Evolutionary conservation across 2,797 vertebrate species (phyloP).

Genomic region (Oreochromis mossambicus): DNA sequence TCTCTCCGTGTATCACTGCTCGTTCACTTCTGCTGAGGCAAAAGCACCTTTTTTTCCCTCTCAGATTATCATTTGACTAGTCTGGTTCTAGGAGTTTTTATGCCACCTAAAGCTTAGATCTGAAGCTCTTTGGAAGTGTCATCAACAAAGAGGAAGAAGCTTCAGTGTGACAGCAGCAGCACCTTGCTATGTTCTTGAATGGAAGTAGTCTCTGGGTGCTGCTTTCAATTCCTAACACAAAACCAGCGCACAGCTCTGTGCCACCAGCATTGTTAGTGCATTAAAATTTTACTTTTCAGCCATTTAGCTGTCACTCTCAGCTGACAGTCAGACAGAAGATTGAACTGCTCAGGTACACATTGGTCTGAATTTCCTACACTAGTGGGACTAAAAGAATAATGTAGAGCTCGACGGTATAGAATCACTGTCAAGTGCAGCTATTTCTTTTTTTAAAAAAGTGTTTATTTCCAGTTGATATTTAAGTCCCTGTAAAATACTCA

Average conservation of each 20-base stretch:
- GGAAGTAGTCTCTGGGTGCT: constrained; percentile 39
- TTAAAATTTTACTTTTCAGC: constrained; percentile 28
- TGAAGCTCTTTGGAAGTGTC: constrained; percentile 44
- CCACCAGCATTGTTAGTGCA: constrained; percentile 11
- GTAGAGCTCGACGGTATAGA: background rate
- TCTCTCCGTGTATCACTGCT: background rate
- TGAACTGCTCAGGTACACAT: background rate
- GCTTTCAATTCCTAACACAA: constrained; percentile 20
- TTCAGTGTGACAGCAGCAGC: constrained; percentile 22
- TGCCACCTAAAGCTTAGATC: constrained; percentile 31
- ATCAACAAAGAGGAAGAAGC: constrained; percentile 34
- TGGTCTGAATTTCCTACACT: background rate
- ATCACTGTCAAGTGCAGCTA: constrained; percentile 13
- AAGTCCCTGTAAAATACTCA: background rate
- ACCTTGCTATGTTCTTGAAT: constrained; percentile 6
- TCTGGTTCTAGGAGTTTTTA: constrained; percentile 4
- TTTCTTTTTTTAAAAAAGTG: fast-evolving
- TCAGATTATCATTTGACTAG: background rate
- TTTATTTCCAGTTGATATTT: background rate
- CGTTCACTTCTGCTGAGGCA: background rate
- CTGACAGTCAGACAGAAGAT: constrained; percentile 16
- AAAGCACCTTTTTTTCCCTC: background rate
- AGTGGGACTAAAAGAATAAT: constrained; percentile 1
- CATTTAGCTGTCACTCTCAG: constrained; percentile 45
- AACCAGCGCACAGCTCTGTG: constrained; percentile 22